Evolutionary conservation across 2,888 invertebrate species (phyloP).

Genomic region (Rhagium mordax): DNA sequence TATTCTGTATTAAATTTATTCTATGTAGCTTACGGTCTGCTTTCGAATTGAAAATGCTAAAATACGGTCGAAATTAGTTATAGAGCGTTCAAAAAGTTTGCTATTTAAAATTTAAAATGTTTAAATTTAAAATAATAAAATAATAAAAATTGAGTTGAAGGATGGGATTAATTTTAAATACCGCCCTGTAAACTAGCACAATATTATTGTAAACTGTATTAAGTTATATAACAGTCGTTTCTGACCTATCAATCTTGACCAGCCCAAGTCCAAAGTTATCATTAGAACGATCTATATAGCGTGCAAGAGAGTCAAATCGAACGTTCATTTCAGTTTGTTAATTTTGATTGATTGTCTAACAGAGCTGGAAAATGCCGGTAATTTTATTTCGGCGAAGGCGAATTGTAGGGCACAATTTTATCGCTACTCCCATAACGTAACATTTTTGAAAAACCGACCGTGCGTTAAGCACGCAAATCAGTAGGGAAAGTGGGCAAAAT

Average conservation of each 20-base stretch:
- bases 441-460: too few species aligned
- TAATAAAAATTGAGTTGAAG: too few species aligned
- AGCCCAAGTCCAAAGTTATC: constrained; percentile 1
- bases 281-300: neutral
- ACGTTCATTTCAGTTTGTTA: neutral
- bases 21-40: too few species aligned
- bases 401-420: neutral
- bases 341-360: neutral
- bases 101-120: too few species aligned
- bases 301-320: constrained; percentile 8
- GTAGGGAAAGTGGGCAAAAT: too few species aligned
- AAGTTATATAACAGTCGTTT: neutral
- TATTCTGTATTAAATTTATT: too few species aligned
- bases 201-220: neutral
- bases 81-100: too few species aligned
- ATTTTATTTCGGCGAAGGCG: neutral
- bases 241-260: constrained; percentile 2
- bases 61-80: too few species aligned
- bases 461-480: too few species aligned
- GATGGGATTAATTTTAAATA: too few species aligned
- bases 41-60: too few species aligned
- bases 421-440: neutral
- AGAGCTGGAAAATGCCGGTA: neutral
- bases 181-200: neutral
- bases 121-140: too few species aligned